Evolutionary conservation across 2,113 vertebrate species (phyloP).

Genomic region (Piprites chloris): DNA sequence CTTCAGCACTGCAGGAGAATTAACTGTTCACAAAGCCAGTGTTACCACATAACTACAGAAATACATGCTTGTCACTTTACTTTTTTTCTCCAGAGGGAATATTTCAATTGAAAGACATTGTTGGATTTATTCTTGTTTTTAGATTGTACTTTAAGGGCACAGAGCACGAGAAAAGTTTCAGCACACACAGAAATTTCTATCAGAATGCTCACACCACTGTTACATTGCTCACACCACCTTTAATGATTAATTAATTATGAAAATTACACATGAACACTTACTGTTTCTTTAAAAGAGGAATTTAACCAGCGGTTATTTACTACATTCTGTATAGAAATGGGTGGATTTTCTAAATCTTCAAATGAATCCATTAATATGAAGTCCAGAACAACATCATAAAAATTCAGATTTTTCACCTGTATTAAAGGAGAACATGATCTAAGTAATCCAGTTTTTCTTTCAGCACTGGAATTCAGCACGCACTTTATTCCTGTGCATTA

Average conservation of each 20-base stretch:
- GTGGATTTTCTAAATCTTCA: slow-evolving; percentile 97
- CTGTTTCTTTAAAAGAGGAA: slow-evolving; percentile 95
- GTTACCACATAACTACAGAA: background rate
- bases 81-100: background rate
- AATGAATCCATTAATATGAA: slow-evolving; percentile 98
- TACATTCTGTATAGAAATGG: slow-evolving; percentile 92
- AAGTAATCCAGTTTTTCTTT: slow-evolving; percentile 29
- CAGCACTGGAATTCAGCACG: background rate
- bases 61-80: background rate
- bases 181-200: background rate
- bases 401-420: slow-evolving; percentile 93
- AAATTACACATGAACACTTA: slow-evolving; percentile 64
- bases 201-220: background rate
- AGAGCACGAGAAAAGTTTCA: accelerated
- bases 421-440: slow-evolving; percentile 37
- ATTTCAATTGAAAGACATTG: background rate
- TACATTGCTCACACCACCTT: background rate
- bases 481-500: background rate
- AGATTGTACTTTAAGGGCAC: background rate
- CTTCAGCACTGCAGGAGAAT: background rate
- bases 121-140: background rate
- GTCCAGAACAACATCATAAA: slow-evolving; percentile 96
- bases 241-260: background rate
- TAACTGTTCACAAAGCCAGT: background rate
- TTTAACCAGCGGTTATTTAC: slow-evolving; percentile 97